Evolutionary conservation across 2,797 vertebrate genomes (phyloP), one percentile per base, ranked within the genome.

Genomic region (Scolopax bukidnonensis): DNA sequence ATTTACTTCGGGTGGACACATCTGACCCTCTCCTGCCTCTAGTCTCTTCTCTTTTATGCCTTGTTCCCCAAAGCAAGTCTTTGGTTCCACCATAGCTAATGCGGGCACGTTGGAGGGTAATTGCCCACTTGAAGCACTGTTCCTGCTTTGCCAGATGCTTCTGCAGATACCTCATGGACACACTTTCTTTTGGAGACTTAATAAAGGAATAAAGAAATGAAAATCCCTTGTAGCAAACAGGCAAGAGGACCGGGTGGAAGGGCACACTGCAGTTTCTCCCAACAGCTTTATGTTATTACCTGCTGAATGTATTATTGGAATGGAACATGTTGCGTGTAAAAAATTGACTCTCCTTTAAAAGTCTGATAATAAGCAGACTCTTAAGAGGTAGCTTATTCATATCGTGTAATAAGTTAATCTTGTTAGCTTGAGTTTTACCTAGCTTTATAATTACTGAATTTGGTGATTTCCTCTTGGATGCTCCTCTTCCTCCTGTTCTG

Each of bases 291-390:
- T 23, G 19, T 69, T 84, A 6, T 18, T 50, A 9, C 36, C 40
- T 85, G 56, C 75, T 30, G 74, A 86, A 53, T 19, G 18, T 50
- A 2, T 14, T 79, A 69, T 4, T 84, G 83, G 18, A 67, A 45
- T 43, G 43, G 51, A 75, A 32, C 9, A 2, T 21, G 40, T 63
- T 93, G 56, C 19, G 0, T 84, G 78, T 87, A 68, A 54, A 82
- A 53, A 64, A 4, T 8, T 28, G 20, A 27, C 57, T 65, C 43
- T 82, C 20, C 50, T 90, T 56, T 84, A 45, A 32, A 57, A 43
- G 54, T 12, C 59, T 76, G 88, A 90, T 56, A 54, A 82, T 91
- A 88, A 96, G 77, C 93, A 96, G 92, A 73, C 59, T 88, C 71
- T 60, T 73, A 82, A 57, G 45, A 25, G 5, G 41, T 64, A 91